A percentile compares a stretch with the other conserved stretches of the same genome.
These are phyloP conservation scores for Lindbergichthys nudifrons DNA, from an alignment of 2,797 vertebrate species.

Conservation along the genomic window DNA sequence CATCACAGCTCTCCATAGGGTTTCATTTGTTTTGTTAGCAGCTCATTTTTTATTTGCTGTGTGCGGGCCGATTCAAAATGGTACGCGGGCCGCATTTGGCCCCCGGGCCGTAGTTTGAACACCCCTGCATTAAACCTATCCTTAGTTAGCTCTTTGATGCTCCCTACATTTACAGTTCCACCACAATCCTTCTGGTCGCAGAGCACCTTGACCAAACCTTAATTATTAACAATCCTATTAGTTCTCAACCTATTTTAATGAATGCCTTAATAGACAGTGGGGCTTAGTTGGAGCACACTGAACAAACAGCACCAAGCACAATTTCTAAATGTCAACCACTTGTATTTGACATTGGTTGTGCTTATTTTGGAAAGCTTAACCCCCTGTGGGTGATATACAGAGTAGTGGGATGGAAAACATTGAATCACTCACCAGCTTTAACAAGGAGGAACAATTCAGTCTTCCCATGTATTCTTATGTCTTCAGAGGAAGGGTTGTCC, in stretches of 20 bases:
- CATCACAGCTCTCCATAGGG: too few relatives aligned
- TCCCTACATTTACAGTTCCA: background rate
- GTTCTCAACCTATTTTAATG: background rate
- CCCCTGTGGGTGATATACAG: background rate
- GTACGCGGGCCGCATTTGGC: too few relatives aligned
- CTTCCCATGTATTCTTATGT: constrained; percentile 17
- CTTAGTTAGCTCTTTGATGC: background rate
- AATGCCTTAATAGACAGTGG: background rate
- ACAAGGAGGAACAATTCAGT: constrained; percentile 76
- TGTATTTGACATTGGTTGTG: background rate
- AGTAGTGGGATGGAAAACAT: background rate
- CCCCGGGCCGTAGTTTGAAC: too few relatives aligned
- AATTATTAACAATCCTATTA: background rate
- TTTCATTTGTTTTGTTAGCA: too few relatives aligned
- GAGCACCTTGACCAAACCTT: background rate
- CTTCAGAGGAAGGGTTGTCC: rapidly evolving
- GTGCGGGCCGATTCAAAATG: too few relatives aligned
- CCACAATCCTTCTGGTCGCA: background rate
- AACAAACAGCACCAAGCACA: background rate
- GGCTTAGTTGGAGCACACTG: background rate
- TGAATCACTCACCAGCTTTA: constrained; percentile 64
- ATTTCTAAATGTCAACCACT: background rate
- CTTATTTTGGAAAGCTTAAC: background rate
- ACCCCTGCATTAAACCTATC: background rate
- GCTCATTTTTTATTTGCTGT: too few relatives aligned